phyloP scores from a whole-genome alignment of 2,888 invertebrate species.

The Eristalis intricaria region DNA sequence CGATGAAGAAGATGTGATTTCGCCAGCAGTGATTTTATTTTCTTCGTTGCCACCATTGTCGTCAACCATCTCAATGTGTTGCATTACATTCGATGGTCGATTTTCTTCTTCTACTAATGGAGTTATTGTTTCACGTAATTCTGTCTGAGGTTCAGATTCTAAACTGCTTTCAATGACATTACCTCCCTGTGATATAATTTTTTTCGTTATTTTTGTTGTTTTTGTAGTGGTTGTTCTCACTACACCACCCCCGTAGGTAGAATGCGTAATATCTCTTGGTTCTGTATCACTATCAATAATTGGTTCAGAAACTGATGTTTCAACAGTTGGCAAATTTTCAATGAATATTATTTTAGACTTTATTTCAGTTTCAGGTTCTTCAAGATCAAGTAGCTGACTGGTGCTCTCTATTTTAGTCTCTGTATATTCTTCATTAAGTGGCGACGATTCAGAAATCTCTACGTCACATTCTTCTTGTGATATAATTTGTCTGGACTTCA shows the following conservation, averaged over 20 bases:
- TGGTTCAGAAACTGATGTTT: no score
- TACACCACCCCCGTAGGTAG: slow-evolving; percentile 72
- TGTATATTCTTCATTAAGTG: not conserved
- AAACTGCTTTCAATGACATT: no score
- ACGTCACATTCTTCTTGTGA: not conserved
- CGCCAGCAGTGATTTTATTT: not conserved
- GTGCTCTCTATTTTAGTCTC: not conserved
- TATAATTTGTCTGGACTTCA: not conserved
- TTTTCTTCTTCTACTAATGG: not conserved
- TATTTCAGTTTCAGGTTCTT: not conserved
- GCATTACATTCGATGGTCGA: no score
- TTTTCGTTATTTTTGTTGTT: slow-evolving; percentile 77
- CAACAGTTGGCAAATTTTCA: no score
- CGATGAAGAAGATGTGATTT: not conserved
- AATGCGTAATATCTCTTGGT: not conserved
- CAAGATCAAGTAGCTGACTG: not conserved
- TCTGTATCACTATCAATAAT: no score
- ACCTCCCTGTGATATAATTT: slow-evolving; percentile 75
- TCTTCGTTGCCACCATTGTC: not conserved
- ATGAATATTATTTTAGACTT: no score
- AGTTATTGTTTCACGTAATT: not conserved
- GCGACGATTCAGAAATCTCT: not conserved
- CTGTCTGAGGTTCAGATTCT: slow-evolving; percentile 10
- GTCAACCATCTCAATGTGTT: no score
- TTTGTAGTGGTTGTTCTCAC: slow-evolving; percentile 78